phyloP scores from a whole-genome alignment of 1,140 invertebrate genomes.

The Lerema accius region DNA sequence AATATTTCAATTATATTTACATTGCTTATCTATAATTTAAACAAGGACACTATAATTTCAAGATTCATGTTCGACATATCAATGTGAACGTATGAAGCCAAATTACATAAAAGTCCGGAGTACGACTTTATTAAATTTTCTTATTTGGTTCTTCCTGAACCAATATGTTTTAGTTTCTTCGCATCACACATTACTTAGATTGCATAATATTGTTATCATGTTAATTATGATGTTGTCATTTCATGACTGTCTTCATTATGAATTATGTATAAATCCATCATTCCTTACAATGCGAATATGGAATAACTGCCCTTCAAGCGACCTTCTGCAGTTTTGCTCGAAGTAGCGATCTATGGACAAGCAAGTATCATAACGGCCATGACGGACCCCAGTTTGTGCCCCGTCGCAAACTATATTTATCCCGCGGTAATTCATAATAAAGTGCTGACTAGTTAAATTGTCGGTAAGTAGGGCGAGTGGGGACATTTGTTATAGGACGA shows the following conservation, averaged over 20 bases:
- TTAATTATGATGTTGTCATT: no score
- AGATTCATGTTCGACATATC: no score
- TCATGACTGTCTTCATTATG: neutral
- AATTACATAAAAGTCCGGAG: no score
- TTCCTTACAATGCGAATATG: neutral
- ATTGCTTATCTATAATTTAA: no score
- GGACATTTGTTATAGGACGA: conserved; percentile 28
- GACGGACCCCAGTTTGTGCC: conserved; percentile 19
- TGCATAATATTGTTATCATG: no score
- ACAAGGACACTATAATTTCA: no score
- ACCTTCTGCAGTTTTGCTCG: neutral
- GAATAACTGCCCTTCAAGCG: neutral
- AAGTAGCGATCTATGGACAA: conserved; percentile 1
- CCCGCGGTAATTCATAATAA: conserved; percentile 49
- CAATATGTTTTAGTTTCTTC: no score
- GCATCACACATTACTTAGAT: no score
- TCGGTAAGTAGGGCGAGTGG: conserved; percentile 51
- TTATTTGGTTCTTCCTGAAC: no score
- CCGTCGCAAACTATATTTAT: conserved; percentile 34
- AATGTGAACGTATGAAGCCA: no score
- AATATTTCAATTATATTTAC: no score
- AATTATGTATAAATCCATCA: neutral
- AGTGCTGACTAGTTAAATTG: conserved; percentile 49
- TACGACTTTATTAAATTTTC: no score
- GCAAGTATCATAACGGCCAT: conserved; percentile 15